These are phyloP conservation scores for Stramonita haemastoma DNA, from an alignment of 2,888 invertebrate species.

Conservation along the genomic window DNA sequence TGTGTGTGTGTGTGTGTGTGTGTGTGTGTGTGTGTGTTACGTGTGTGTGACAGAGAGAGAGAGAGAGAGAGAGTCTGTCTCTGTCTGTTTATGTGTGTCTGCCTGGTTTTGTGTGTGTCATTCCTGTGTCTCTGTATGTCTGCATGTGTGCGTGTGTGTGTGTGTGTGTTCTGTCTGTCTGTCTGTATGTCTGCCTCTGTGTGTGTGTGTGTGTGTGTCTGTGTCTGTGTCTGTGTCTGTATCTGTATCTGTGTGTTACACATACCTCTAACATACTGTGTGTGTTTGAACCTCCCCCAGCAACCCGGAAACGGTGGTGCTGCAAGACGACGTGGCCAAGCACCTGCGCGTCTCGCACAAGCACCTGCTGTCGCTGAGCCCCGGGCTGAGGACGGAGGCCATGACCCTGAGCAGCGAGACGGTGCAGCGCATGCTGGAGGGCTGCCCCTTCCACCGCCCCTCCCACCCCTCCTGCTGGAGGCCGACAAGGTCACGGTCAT, in stretches of 20 bases:
- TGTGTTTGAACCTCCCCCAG: neutral
- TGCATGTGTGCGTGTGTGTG: neutral
- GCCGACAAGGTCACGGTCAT: slow-evolving; percentile 34
- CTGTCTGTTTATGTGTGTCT: neutral
- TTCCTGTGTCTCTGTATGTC: neutral
- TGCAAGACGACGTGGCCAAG: slow-evolving; percentile 33
- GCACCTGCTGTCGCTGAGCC: slow-evolving; percentile 25
- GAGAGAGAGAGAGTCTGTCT: neutral
- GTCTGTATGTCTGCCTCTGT: neutral
- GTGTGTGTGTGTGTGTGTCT: neutral
- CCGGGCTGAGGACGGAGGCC: slow-evolving; percentile 23
- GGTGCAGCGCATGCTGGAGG: slow-evolving; percentile 32
- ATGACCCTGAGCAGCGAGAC: neutral
- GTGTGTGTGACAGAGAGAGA: neutral
- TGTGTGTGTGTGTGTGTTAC: neutral
- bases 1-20: neutral
- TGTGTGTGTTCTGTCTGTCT: neutral
- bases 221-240: neutral
- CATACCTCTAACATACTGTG: too few relatives aligned
- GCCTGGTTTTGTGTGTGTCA: neutral
- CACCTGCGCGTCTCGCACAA: slow-evolving; percentile 38
- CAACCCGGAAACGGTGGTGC: slow-evolving; percentile 30
- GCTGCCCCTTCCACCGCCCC: slow-evolving; percentile 13
- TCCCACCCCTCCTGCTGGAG: slow-evolving; percentile 19
- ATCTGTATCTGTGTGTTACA: neutral